These are phyloP conservation scores for Octonoba sinensis DNA, from an alignment of 2,888 invertebrate species.

Conservation along the genomic window DNA sequence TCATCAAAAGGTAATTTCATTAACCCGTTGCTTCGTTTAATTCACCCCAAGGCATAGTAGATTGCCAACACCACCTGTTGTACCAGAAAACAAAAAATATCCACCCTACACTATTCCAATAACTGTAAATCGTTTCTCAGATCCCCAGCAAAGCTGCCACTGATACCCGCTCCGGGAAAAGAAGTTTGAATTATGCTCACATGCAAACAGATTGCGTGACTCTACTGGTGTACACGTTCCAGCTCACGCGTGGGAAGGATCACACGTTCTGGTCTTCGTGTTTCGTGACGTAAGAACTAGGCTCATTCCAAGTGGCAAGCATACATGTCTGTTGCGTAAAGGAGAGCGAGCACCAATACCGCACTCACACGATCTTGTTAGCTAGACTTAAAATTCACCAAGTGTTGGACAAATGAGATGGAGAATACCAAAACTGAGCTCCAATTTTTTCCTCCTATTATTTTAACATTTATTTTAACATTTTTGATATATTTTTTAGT, in stretches of 20 bases:
- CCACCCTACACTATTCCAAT: not conserved
- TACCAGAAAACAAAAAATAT: not conserved
- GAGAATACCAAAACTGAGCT: not conserved
- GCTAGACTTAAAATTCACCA: conserved; percentile 16
- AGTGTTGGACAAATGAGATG: conserved; percentile 5
- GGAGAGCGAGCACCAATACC: conserved; percentile 3
- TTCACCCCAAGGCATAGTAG: not conserved
- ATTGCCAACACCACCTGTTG: conserved; percentile 18
- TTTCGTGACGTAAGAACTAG: conserved; percentile 46
- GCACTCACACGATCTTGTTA: conserved; percentile 21
- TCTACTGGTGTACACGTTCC: conserved; percentile 12
- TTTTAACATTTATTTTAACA: too few species aligned
- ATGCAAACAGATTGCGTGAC: conserved; percentile 49
- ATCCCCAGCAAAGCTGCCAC: not conserved
- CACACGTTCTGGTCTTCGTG: conserved; percentile 34
- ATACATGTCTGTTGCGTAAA: conserved; percentile 51
- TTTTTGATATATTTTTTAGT: too few species aligned
- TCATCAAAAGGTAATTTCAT: not conserved
- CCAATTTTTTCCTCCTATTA: not conserved
- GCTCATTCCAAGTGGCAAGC: conserved; percentile 2
- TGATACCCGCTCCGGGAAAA: conserved; percentile 27
- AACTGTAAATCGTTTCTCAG: conserved; percentile 15
- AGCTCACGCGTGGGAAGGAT: conserved; percentile 36
- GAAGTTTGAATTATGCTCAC: conserved; percentile 26
- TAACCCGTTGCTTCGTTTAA: not conserved